Evolutionary conservation across 2,888 invertebrate genomes (phyloP), one percentile per base, ranked within the genome.

Genomic region (Dynastes hyllus): DNA sequence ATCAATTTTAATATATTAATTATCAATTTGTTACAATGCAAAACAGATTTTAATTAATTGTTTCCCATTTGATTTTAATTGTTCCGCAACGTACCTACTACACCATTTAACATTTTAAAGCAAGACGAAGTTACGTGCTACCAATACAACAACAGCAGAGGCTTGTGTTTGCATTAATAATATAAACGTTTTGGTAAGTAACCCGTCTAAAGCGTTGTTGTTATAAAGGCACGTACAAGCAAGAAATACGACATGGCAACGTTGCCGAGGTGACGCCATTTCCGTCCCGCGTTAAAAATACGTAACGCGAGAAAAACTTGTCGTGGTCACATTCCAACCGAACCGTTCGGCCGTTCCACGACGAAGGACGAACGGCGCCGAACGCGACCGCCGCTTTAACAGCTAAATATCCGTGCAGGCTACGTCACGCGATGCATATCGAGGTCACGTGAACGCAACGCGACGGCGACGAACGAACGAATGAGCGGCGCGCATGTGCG

Each of bases 261-360:
- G 90, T 89, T 90, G 91, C 81, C 77, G 5, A 9, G 90, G 90
- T 91, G 91, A 91, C 91, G 91, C 91, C 91, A 91, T 91, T 90
- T 91, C 91, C 90, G 91, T 90, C 90, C 8, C 81, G 79, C 83
- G 81, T 82, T 84, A 83, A 84, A 85, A 85, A 85, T 83, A 84
- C 85, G 83, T 83, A 84, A 82, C 83, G 82, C 81, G 78, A 83
- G 81, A 84, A 85, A 85, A 85, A 83, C 83, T 82, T 81, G 85
- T 84, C 83, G 81, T 83, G 85, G 83, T 84, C 84, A 83, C 85
- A 85, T 85, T 85, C 84, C 83, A 67, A 29, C 80, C 58, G 13
- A 13, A 58, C 76, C 67, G 70, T 22, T 53, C 76, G 53, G 16
- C 63, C 73, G 51, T n/a, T n/a, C 55, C 58, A 75, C 84, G 82